phyloP scores from a whole-genome alignment of 2,888 invertebrate genomes.

The Lepidocyrtinus sp. region DNA sequence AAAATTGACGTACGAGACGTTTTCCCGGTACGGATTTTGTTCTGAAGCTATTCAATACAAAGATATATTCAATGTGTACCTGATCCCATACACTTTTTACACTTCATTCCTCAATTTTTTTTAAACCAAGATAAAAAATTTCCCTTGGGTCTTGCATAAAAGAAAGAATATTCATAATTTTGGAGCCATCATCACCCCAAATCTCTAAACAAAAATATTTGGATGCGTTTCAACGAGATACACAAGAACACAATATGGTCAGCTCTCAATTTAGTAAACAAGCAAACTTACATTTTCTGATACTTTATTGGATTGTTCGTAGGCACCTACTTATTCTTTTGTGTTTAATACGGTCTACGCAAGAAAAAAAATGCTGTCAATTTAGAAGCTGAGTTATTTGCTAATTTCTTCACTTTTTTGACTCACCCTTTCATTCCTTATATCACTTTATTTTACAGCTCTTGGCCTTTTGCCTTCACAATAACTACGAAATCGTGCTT shows the following conservation, averaged over 20 bases:
- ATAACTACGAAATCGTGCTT: too few species aligned
- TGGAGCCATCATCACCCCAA: slow-evolving; percentile 40
- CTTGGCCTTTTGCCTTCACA: too few species aligned
- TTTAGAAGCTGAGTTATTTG: slow-evolving; percentile 70
- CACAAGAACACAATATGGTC: slow-evolving; percentile 42
- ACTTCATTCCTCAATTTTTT: slow-evolving; percentile 27
- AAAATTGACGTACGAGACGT: slow-evolving; percentile 12
- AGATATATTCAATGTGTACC: background rate
- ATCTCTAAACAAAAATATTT: slow-evolving; percentile 30
- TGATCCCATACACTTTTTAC: background rate
- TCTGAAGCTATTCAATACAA: too few species aligned
- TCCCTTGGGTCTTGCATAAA: background rate
- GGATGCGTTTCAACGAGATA: too few species aligned
- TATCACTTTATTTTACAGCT: too few species aligned
- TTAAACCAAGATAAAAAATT: slow-evolving; percentile 1
- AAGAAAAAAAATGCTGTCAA: slow-evolving; percentile 67
- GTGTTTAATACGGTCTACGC: background rate
- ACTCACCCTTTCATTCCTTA: slow-evolving; percentile 42
- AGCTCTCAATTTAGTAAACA: background rate
- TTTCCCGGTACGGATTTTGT: background rate
- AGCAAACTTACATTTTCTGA: background rate
- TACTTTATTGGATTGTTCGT: background rate
- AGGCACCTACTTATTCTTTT: slow-evolving; percentile 1
- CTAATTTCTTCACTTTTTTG: slow-evolving; percentile 65
- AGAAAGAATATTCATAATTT: too few species aligned